Percentiles rank a stretch among this genome's conserved stretches.
Conservation (phyloP, 2,113 vertebrate genomes). For the Podilymbus podiceps region DNA sequence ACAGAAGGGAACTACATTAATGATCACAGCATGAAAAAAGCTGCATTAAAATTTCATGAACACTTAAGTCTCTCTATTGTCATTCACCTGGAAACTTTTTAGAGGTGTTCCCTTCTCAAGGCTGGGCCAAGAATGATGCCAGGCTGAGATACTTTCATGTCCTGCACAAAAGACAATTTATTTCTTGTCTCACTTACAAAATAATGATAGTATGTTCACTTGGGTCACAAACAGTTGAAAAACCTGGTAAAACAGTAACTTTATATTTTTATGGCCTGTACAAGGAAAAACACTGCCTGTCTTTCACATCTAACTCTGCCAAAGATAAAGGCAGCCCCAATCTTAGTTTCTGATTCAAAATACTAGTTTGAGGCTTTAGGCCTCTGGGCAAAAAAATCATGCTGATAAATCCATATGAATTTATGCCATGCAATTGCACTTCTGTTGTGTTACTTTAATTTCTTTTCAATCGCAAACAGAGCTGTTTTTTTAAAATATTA, state of each 20-base stretch:
- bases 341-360: background rate
- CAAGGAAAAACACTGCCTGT: background rate
- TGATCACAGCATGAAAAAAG: background rate
- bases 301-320: conserved; percentile 19
- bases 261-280: conserved; percentile 20
- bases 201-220: background rate
- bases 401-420: background rate
- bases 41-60: background rate
- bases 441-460: background rate
- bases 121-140: background rate
- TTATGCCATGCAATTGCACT: background rate
- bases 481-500: background rate
- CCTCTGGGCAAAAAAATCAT: background rate
- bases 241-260: background rate
- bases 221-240: conserved; percentile 45
- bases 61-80: background rate
- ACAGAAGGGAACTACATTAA: background rate
- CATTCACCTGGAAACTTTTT: background rate
- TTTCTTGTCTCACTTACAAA: conserved; percentile 69
- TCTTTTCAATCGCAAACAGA: background rate
- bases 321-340: background rate
- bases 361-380: conserved; percentile 26
- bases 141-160: background rate
- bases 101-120: background rate
- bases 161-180: conserved; percentile 56